phyloP scores from a whole-genome alignment of 2,888 invertebrate genomes.

The Pristionchus exspectatus region DNA sequence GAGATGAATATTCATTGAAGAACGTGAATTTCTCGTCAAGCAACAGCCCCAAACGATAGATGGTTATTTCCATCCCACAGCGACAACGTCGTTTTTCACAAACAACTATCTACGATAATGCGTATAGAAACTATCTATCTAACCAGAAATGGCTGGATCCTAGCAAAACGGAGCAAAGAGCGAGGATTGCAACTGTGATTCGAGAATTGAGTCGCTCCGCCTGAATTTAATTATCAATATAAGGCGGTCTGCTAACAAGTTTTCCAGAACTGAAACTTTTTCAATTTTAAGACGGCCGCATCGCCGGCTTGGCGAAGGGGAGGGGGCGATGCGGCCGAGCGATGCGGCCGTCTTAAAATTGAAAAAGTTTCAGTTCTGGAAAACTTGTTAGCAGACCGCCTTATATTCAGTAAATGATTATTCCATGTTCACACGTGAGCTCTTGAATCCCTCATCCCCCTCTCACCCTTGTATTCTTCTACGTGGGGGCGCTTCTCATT shows the following conservation, averaged over 20 bases:
- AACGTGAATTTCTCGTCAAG: too few relatives aligned
- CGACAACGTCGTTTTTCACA: background rate
- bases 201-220: conserved; percentile 76
- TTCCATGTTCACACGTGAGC: background rate
- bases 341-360: too few relatives aligned
- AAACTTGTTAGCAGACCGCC: too few relatives aligned
- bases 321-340: too few relatives aligned
- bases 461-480: conserved; percentile 23
- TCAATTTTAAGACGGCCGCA: too few relatives aligned
- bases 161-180: conserved; percentile 72
- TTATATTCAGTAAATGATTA: background rate
- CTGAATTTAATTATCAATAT: conserved; percentile 60
- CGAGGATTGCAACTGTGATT: conserved; percentile 74
- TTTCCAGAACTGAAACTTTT: too few relatives aligned
- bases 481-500: conserved; percentile 10
- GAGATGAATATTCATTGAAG: conserved; percentile 61
- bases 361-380: too few relatives aligned
- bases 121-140: background rate
- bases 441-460: background rate
- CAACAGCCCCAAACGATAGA: too few relatives aligned
- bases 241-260: too few relatives aligned
- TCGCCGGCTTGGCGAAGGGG: too few relatives aligned
- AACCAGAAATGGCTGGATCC: conserved; percentile 31
- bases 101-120: too few relatives aligned
- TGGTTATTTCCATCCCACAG: too few relatives aligned